Evolutionary conservation across 2,113 vertebrate genomes (phyloP).

Genomic region (Lucifuga dentata): DNA sequence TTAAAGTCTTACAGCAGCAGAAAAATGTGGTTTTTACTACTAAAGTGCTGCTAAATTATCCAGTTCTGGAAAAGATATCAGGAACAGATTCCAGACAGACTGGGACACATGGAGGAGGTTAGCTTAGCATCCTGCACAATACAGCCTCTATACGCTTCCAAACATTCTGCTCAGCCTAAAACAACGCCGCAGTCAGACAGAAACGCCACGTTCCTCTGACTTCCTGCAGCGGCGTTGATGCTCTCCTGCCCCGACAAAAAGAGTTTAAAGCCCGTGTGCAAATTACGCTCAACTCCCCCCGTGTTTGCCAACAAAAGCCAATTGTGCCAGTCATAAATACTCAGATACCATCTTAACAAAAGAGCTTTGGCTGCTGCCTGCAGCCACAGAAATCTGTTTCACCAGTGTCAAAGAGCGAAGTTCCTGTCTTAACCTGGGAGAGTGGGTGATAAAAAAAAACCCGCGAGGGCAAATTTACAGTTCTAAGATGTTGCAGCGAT

Average conservation of each 20-base stretch:
- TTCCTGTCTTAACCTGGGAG: constrained; percentile 30
- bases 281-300: constrained; percentile 61
- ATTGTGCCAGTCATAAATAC: constrained; percentile 76
- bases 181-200: constrained; percentile 58
- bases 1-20: too few species aligned
- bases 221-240: constrained; percentile 58
- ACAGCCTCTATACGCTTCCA: constrained; percentile 28
- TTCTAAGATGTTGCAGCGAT: constrained; percentile 40
- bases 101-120: constrained; percentile 22
- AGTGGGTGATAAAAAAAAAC: constrained; percentile 42
- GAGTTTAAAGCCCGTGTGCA: constrained; percentile 77
- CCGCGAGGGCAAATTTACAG: constrained; percentile 38
- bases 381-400: constrained; percentile 53
- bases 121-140: constrained; percentile 24
- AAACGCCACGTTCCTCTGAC: constrained; percentile 62
- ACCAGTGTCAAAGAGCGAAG: constrained; percentile 33
- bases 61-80: constrained; percentile 22
- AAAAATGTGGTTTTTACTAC: neutral
- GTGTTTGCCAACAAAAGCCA: constrained; percentile 79
- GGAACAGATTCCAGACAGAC: too few species aligned
- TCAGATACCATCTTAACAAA: constrained; percentile 77
- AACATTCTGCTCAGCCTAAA: constrained; percentile 52
- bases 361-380: constrained; percentile 65
- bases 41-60: constrained; percentile 6
- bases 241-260: constrained; percentile 70